Evolutionary conservation across 2,888 invertebrate genomes (phyloP), one percentile per base, ranked within the genome.

Genomic region (Drosophila borealis): DNA sequence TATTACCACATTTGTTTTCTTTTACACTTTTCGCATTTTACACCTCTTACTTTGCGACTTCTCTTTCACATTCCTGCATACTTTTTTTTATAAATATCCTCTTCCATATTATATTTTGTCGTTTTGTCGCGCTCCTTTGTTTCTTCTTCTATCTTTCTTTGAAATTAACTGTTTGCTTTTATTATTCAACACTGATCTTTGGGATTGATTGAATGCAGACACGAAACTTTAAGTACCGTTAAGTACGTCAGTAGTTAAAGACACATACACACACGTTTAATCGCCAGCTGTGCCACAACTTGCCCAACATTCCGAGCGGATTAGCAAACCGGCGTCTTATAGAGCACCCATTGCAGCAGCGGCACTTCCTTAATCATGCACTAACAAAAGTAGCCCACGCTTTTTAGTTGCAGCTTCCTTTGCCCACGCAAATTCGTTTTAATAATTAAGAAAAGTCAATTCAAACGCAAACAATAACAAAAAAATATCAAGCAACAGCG

Each of bases 391-490:
- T 6, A 21, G 45, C 66, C 66, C 59, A 80, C 80, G 50, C 63
- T 17, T 41, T 49, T 10, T 39, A 44, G 48, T 39, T 56, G 59
- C 57, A 59, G 59, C 62, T 66, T 66, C 39, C 51, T 42, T 54
- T 46, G 37, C 80, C 80, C 70, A 79, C 67, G 56, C 67, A 57
- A 74, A 64, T 64, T 78, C 39, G 55, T 46, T 64, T 74, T 42
- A 61, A 68, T 78, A 70, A 78, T 71, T 66, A 70, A 68, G 49
- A 50, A 78, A 78, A 78, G 64, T 49, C 80, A 71, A 70, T 51
- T 41, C 66, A 69, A 79, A 72, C 36, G 49, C 74, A 70, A 79
- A 64, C 70, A 79, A 69, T 42, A 74, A 68, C 60, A 71, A 60
- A 66, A 73, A 25, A 8, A 25, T 6, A 54, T 11, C 44, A 46